Evolutionary conservation across 2,888 invertebrate species (phyloP).

Genomic region (Nezara viridula): DNA sequence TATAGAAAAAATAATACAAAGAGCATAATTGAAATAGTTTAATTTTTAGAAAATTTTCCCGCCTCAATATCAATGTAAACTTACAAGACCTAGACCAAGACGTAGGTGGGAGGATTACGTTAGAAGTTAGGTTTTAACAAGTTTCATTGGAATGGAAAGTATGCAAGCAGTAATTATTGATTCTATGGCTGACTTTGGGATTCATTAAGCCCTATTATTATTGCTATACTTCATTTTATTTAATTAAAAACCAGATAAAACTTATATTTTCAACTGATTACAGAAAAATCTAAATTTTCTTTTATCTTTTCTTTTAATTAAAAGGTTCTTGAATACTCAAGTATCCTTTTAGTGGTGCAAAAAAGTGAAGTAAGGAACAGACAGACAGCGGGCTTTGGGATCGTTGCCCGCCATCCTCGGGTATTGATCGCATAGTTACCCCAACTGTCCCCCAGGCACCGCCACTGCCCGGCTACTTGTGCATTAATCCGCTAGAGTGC

Average conservation of each 20-base stretch:
- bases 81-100: no score
- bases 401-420: slow-evolving; percentile 20
- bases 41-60: no score
- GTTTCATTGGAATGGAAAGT: no score
- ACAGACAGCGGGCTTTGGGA: slow-evolving; percentile 5
- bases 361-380: slow-evolving; percentile 12
- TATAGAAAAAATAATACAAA: no score
- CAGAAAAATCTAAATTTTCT: background rate
- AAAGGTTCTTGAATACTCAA: background rate
- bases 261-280: background rate
- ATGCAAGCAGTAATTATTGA: no score
- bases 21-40: no score
- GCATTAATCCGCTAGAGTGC: slow-evolving; percentile 6
- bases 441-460: background rate
- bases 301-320: background rate
- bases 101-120: background rate
- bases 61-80: no score
- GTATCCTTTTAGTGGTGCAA: background rate
- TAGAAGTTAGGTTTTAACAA: background rate
- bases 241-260: background rate
- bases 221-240: background rate
- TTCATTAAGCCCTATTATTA: background rate
- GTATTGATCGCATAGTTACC: slow-evolving; percentile 25
- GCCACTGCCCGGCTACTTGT: background rate
- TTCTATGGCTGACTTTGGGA: background rate